A percentile compares a stretch with the other conserved stretches of the same genome.
phyloP scores from a whole-genome alignment of 1,140 invertebrate genomes.

The Ooceraea biroi region DNA sequence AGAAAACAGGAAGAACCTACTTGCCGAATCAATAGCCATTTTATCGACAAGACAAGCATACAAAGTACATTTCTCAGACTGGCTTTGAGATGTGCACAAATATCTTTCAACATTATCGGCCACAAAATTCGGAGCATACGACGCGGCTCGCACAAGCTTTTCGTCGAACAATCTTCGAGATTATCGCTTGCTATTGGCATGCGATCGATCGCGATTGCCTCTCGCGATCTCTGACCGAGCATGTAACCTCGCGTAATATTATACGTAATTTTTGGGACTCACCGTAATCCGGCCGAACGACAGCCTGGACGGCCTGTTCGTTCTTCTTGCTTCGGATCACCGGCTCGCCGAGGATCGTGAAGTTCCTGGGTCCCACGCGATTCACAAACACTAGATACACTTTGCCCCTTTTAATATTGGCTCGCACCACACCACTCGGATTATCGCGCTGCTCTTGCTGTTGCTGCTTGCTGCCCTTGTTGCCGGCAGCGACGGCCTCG shows the following conservation, averaged over 20 bases:
- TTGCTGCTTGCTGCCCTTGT: conserved; percentile 59
- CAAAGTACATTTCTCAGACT: no score
- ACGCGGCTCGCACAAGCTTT: no score
- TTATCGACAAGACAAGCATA: no score
- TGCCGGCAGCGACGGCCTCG: conserved; percentile 68
- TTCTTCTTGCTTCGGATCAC: conserved; percentile 86
- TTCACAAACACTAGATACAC: conserved; percentile 90
- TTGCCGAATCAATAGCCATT: no score
- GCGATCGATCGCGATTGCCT: neutral
- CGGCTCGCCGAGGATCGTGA: conserved; percentile 89
- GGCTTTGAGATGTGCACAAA: no score
- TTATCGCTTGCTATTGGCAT: conserved; percentile 2
- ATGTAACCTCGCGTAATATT: no score
- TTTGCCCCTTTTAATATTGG: conserved; percentile 88
- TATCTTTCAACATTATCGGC: no score
- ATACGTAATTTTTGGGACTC: conserved; percentile 79
- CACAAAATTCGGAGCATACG: no score
- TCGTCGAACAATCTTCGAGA: neutral
- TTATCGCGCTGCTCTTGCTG: conserved; percentile 75
- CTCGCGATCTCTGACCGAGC: neutral
- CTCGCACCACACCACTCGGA: conserved; percentile 85
- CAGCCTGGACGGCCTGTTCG: conserved; percentile 86
- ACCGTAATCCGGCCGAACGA: conserved; percentile 88
- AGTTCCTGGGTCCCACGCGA: conserved; percentile 89
- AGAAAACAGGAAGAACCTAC: no score